Evolutionary conservation across 2,113 vertebrate species (phyloP), one percentile per base, ranked within the genome.

Genomic region (Tor tambroides): DNA sequence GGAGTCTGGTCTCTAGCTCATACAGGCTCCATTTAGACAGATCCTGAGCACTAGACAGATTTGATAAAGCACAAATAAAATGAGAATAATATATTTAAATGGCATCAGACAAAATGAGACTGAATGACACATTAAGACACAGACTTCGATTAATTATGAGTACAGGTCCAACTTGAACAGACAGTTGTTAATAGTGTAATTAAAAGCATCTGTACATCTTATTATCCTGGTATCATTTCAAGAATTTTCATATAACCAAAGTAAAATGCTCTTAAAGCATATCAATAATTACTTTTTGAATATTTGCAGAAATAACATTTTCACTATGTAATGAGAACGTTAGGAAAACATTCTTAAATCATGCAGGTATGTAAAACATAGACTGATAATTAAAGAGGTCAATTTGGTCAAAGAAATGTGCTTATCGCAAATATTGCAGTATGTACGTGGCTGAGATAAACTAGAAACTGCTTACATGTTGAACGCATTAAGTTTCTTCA

Each of bases 401-500:
- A 43, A 43, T 10, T 14, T 2, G 12, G n/a, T 71, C 56, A 89
- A 23, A 56, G 26, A 5, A 41, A 74, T 19, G 15, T 3, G 19
- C 43, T 43, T 43, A 2, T 2, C 43, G 3, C 43, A 43, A 43
- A 43, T 43, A 2, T 43, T 43, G 43, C 43, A 43, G 43, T 11
- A 10, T 43, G 43, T 43, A 43, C 11, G 43, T 72, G 43, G 10
- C 56, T 2, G 17, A 12, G 38, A 12, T 26, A 51, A 41, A 19
- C 77, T 15, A 81, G 23, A 23, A 75, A 41, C n/a, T 2, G 15
- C 96, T 95, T 94, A 98, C 97, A 96, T 97, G 92, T 96, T 93
- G 91, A 98, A 97, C 85, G 94, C 94, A 41, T 95, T 80, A 89
- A 97, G 90, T 93, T 95, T 97, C 93, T 93, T 95, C 90, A 97